phyloP scores from a whole-genome alignment of 2,888 invertebrate genomes.

The Acheta domesticus region DNA sequence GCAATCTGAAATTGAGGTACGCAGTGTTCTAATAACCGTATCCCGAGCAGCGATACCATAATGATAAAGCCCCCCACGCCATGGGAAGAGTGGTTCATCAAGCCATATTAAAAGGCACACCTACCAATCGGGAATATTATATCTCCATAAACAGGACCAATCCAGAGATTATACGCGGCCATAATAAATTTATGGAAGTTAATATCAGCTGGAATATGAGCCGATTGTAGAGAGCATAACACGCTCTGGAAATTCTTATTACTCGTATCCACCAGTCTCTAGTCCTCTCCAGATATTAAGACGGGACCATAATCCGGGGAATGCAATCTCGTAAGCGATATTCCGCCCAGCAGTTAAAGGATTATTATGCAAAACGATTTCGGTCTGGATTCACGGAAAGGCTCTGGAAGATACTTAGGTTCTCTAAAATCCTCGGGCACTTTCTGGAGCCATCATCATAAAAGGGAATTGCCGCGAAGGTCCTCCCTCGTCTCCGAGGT shows the following conservation, averaged over 20 bases:
- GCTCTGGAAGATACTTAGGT: background rate
- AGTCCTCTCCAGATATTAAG: background rate
- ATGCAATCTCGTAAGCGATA: slow-evolving; percentile 18
- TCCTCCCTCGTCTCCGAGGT: background rate
- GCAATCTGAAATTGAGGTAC: background rate
- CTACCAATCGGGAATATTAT: background rate
- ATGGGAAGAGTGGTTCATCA: background rate
- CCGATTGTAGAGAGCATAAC: background rate
- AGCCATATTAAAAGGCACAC: background rate
- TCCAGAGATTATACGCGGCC: background rate
- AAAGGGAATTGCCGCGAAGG: background rate
- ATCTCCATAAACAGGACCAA: slow-evolving; percentile 3
- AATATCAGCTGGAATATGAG: background rate
- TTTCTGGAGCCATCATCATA: background rate
- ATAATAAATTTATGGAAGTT: slow-evolving; percentile 1
- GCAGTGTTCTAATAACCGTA: background rate
- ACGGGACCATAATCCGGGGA: background rate
- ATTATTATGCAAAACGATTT: slow-evolving; percentile 5
- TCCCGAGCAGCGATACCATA: background rate
- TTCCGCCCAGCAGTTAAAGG: background rate
- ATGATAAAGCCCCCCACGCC: background rate
- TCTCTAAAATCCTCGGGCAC: slow-evolving; percentile 4
- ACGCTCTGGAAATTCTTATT: background rate
- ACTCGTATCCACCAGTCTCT: background rate
- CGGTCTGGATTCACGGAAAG: slow-evolving; percentile 9